Conservation (phyloP, 2,888 invertebrate species). For the Argyra leucocephala region DNA sequence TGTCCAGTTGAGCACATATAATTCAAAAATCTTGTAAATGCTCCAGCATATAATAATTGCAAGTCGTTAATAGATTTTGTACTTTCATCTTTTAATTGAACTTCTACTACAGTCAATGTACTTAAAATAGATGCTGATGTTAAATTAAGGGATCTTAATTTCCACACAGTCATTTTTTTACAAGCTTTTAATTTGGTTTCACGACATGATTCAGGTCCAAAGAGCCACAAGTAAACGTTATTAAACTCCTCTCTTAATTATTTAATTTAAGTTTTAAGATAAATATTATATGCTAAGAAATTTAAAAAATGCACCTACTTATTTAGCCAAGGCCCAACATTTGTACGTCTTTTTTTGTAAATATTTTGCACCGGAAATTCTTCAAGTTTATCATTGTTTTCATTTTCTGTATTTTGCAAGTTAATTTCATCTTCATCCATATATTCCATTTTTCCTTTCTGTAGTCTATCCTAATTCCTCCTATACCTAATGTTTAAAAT, state of each 20-base stretch:
- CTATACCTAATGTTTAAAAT: no score
- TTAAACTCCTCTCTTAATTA: conserved; percentile 33
- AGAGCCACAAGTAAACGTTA: conserved; percentile 35
- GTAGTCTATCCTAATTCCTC: no score
- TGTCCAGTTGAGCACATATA: conserved; percentile 43
- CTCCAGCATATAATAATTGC: conserved; percentile 34
- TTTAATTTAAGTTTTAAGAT: no score
- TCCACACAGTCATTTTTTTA: conserved; percentile 35
- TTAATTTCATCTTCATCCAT: no score
- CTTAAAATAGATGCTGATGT: conserved; percentile 40
- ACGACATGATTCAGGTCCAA: conserved; percentile 24
- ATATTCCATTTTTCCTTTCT: no score
- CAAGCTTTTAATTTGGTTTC: conserved; percentile 28
- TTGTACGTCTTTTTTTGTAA: not conserved
- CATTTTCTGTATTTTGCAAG: no score
- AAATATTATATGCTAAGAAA: not conserved
- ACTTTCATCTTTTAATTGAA: conserved; percentile 33
- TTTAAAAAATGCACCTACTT: conserved; percentile 16
- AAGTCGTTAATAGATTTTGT: conserved; percentile 23
- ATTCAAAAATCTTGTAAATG: conserved; percentile 41
- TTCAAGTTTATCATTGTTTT: no score
- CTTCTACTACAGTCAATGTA: conserved; percentile 35
- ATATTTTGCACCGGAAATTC: not conserved
- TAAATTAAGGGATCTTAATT: conserved; percentile 33
- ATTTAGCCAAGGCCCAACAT: conserved; percentile 20